Evolutionary conservation across 2,113 vertebrate genomes (phyloP).

Genomic region (Thinocorus orbignyianus): DNA sequence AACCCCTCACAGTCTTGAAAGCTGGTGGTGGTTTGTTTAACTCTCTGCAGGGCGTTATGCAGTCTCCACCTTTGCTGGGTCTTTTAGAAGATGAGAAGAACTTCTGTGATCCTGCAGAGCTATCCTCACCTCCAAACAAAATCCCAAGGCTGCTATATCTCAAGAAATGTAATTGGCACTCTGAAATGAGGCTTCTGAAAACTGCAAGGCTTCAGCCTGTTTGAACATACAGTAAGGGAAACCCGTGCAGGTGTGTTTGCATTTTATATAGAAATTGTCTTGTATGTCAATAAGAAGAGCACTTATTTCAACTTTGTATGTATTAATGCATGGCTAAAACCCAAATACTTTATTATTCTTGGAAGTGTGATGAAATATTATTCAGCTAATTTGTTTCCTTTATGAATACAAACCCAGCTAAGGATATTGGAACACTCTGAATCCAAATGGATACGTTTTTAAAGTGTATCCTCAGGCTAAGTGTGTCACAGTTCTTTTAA

Average conservation of each 20-base stretch:
- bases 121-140: neutral
- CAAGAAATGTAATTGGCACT: neutral
- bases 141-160: neutral
- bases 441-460: neutral
- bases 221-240: neutral
- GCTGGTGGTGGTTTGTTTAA: neutral
- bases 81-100: neutral
- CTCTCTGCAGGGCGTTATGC: neutral
- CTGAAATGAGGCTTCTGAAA: neutral
- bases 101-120: neutral
- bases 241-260: neutral
- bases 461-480: neutral
- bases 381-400: neutral
- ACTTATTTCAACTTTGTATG: neutral
- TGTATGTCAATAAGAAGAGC: neutral
- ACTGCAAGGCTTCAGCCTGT: neutral
- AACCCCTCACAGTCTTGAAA: neutral
- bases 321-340: neutral
- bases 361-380: neutral
- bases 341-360: neutral
- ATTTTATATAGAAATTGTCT: neutral
- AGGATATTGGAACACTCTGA: neutral
- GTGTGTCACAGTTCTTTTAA: neutral
- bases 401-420: neutral
- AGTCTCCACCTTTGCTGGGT: accelerated